phyloP scores from a whole-genome alignment of 2,888 invertebrate species.

The Nipponacmea schrenckii region DNA sequence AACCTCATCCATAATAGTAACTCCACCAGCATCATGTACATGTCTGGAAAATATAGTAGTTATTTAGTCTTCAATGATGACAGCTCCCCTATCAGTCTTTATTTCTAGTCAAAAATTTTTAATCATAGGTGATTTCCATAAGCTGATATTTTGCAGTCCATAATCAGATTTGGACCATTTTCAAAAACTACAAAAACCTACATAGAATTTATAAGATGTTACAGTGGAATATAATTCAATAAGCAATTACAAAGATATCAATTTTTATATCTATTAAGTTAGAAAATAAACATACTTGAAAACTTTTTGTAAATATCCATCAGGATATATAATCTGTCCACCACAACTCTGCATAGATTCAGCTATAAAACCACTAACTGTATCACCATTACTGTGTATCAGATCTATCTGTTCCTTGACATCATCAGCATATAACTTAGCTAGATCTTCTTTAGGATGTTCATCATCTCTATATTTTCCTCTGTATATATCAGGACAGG shows the following conservation, averaged over 20 bases:
- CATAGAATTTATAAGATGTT: too few species aligned
- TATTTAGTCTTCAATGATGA: too few species aligned
- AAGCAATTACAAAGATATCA: not conserved
- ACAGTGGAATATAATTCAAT: too few species aligned
- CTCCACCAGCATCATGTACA: slow-evolving; percentile 88
- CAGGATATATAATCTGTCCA: slow-evolving; percentile 93
- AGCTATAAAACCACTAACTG: slow-evolving; percentile 88
- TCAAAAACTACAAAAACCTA: too few species aligned
- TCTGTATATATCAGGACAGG: slow-evolving; percentile 92
- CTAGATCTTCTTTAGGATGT: slow-evolving; percentile 74
- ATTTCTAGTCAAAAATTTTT: too few species aligned
- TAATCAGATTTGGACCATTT: too few species aligned
- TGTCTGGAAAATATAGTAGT: slow-evolving; percentile 71
- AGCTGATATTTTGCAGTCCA: too few species aligned
- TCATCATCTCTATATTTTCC: slow-evolving; percentile 83
- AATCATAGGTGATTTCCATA: too few species aligned
- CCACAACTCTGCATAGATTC: slow-evolving; percentile 98
- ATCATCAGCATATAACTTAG: slow-evolving; percentile 85
- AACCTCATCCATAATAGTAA: slow-evolving; percentile 98
- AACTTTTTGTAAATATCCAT: slow-evolving; percentile 84
- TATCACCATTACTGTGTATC: slow-evolving; percentile 72
- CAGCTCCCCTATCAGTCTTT: too few species aligned
- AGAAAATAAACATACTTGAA: slow-evolving; percentile 75
- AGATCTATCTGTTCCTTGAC: slow-evolving; percentile 75
- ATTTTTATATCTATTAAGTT: not conserved